Conservation (phyloP, 92 coral and sea anemone species). For the Micromussa lordhowensis region DNA sequence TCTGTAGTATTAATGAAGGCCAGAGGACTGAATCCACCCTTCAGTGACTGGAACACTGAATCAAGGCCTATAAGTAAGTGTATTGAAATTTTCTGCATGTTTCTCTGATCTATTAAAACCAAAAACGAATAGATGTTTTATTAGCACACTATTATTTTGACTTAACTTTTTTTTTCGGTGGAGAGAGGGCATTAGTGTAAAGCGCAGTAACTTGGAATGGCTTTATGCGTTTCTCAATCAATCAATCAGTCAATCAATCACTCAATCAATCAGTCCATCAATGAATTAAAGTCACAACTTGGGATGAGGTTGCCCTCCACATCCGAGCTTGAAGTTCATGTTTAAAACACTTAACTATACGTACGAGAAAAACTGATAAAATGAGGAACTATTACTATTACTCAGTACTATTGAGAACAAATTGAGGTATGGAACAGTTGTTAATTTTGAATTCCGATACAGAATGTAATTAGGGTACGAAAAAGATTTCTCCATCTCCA, state of each 20-base stretch:
- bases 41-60: conserved; percentile 75
- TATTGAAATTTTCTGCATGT: not conserved
- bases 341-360: too few species aligned
- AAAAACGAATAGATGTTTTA: not conserved
- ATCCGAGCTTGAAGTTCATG: too few species aligned
- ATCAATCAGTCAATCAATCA: too few species aligned
- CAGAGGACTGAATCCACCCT: conserved; percentile 78
- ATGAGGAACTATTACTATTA: too few species aligned
- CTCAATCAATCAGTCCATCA: too few species aligned
- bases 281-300: too few species aligned
- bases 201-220: not conserved
- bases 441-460: not conserved
- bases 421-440: not conserved
- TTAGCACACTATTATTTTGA: not conserved
- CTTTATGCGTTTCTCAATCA: not conserved
- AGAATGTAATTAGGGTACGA: not conserved
- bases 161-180: not conserved
- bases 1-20: conserved; percentile 97
- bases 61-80: conserved; percentile 79
- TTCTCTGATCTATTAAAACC: not conserved
- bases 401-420: too few species aligned
- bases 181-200: not conserved
- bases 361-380: too few species aligned
- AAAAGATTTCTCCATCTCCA: not conserved
- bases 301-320: too few species aligned